These are phyloP conservation scores for Neuroscelio doddi DNA, from an alignment of 2,888 invertebrate genomes.

Conservation along the genomic window DNA sequence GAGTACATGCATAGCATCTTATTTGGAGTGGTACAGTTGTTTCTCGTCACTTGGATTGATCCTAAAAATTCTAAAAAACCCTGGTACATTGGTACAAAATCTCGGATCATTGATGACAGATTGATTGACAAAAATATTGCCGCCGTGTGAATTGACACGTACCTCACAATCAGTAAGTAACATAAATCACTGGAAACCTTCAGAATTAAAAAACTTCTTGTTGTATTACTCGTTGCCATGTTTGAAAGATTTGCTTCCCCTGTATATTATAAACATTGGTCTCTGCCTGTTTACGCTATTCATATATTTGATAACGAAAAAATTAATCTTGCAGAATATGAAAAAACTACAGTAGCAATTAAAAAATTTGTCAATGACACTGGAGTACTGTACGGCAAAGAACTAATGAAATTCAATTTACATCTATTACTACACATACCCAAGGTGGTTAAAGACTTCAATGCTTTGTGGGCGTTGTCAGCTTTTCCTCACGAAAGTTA, in stretches of 20 bases:
- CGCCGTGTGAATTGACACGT: conserved; percentile 29
- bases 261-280: conserved; percentile 26
- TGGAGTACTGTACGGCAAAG: conserved; percentile 16
- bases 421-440: conserved; percentile 23
- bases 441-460: conserved; percentile 14
- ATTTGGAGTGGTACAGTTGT: conserved; percentile 32
- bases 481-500: conserved; percentile 21
- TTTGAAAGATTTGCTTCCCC: conserved; percentile 18
- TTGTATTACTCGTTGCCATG: conserved; percentile 36
- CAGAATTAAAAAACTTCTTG: conserved; percentile 24
- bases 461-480: conserved; percentile 25
- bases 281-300: conserved; percentile 15
- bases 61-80: conserved; percentile 1
- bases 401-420: conserved; percentile 20
- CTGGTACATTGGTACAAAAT: conserved; percentile 16
- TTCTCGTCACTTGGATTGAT: conserved; percentile 23
- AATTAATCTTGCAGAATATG: conserved; percentile 7
- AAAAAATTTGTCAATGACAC: conserved; percentile 16
- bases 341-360: conserved; percentile 8
- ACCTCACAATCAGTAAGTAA: conserved; percentile 8
- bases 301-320: conserved; percentile 5
- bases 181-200: conserved; percentile 19
- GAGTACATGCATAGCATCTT: conserved; percentile 41
- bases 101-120: conserved; percentile 12
- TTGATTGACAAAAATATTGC: conserved; percentile 11